These are phyloP conservation scores for Aricia agestis DNA, from an alignment of 1,140 invertebrate species.

Conservation along the genomic window DNA sequence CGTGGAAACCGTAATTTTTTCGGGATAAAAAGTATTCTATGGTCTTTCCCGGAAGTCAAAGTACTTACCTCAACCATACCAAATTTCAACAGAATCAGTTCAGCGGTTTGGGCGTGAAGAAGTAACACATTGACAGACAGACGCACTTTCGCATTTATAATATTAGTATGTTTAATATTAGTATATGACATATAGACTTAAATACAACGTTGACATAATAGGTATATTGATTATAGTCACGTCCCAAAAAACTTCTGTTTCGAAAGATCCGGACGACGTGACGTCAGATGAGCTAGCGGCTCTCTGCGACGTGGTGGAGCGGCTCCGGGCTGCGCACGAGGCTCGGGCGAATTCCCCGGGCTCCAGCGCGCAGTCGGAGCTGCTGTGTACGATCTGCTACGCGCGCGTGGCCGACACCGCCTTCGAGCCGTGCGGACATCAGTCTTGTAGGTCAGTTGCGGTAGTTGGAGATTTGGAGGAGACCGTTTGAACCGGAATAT, in stretches of 20 bases:
- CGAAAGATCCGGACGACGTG: constrained; percentile 57
- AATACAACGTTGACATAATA: not conserved
- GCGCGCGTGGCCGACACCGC: constrained; percentile 58
- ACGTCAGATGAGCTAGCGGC: constrained; percentile 48
- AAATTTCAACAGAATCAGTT: too few relatives aligned
- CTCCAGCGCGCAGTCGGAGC: constrained; percentile 62
- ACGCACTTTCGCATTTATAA: too few relatives aligned
- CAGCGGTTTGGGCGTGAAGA: too few relatives aligned
- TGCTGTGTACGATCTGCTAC: constrained; percentile 66
- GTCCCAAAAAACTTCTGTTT: not conserved
- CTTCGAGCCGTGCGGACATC: constrained; percentile 61
- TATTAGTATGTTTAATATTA: too few relatives aligned
- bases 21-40: too few relatives aligned
- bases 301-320: constrained; percentile 41
- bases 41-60: too few relatives aligned
- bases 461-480: too few relatives aligned
- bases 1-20: too few relatives aligned
- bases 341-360: constrained; percentile 45
- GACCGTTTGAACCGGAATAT: too few relatives aligned
- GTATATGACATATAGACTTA: too few relatives aligned
- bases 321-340: constrained; percentile 39
- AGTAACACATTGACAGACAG: too few relatives aligned
- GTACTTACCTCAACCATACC: too few relatives aligned
- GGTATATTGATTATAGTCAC: not conserved
- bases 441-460: constrained; percentile 55